A percentile compares a stretch with the other conserved stretches of the same genome.
Evolutionary conservation across 2,797 vertebrate species (phyloP).

Genomic region (Austrolebias charrua): DNA sequence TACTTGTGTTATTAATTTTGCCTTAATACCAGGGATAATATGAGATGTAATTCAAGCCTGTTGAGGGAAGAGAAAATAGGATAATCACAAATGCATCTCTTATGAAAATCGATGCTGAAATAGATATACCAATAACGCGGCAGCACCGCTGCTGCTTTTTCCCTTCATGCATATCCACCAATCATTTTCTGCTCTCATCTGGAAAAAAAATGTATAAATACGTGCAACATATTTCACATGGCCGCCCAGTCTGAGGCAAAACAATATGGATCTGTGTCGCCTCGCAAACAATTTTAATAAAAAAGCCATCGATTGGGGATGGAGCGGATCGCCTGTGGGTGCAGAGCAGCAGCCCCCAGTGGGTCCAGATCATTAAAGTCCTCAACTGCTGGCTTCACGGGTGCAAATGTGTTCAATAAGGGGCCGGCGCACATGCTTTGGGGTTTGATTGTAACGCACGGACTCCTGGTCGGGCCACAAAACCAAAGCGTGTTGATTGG

Average conservation of each 20-base stretch:
- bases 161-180: conserved; percentile 77
- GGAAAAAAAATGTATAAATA: conserved; percentile 75
- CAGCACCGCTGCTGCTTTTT: conserved; percentile 57
- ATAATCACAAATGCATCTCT: conserved; percentile 82
- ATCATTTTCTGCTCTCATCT: conserved; percentile 76
- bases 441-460: conserved; percentile 65
- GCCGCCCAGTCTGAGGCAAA: conserved; percentile 70
- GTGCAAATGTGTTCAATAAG: conserved; percentile 80
- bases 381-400: conserved; percentile 80
- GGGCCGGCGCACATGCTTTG: conserved; percentile 64
- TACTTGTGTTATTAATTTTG: conserved; percentile 81
- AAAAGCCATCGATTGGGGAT: conserved; percentile 84
- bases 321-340: conserved; percentile 75
- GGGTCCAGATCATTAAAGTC: conserved; percentile 83
- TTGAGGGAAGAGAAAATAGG: conserved; percentile 78
- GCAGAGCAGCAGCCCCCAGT: conserved; percentile 73
- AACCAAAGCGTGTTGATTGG: not conserved
- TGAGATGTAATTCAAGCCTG: conserved; percentile 77
- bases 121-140: conserved; percentile 76
- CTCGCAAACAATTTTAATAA: conserved; percentile 87
- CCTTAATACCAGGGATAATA: conserved; percentile 78
- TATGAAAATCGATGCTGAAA: conserved; percentile 80
- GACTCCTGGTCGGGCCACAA: conserved; percentile 30
- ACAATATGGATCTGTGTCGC: conserved; percentile 86
- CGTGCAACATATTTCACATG: conserved; percentile 72